Base-by-base conservation (phyloP, 1,140 invertebrate species). In the Propsilocerus akamusi region DNA sequence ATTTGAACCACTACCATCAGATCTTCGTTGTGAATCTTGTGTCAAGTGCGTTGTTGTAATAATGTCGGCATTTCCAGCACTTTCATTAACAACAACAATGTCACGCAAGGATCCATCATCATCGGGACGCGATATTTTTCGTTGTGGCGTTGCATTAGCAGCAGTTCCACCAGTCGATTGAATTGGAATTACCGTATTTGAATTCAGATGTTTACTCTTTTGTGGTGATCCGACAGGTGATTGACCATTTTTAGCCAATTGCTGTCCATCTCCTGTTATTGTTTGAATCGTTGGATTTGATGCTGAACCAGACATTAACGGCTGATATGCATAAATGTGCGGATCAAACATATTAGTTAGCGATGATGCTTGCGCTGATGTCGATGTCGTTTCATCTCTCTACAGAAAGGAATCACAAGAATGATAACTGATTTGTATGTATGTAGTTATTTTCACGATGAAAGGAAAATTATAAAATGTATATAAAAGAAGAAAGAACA, bases 351-450 rank as follows among this genome's bases (percentile, higher is more conserved):
- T 63, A 56, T 64, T 62, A 5, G 61, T 62, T 26, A 65, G 55
- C 1, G 49, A 41, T 53, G 23, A 49, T 41, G 24, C 26, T 41
- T 52, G 28, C 23, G 25, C 11, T 28, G 50, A 30, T 46, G 52
- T 47, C 12, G 57, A 64, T 48, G 64, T 60, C 48, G 65, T 67
- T 56, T 70, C 68, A 63, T 70, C 68, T 50, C 66, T 59, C 68
- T 70, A 61, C 52, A 55, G 56, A 54, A 47, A 56, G 14, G 32
- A 37, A 6, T 47, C 25, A 46, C 25, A 26, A 17, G 11, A 49
- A 26, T 6, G 26, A 49, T 32, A n/a, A n/a, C n/a, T n/a, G n/a
- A n/a, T n/a, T n/a, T n/a, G n/a, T n/a, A n/a, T n/a, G n/a, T n/a
- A n/a, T n/a, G n/a, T n/a, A n/a, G n/a, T n/a, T n/a, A n/a, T n/a